A percentile compares a stretch with the other conserved stretches of the same genome.
Conservation (phyloP, 2,113 vertebrate species). For the Opisthocomus hoazin region DNA sequence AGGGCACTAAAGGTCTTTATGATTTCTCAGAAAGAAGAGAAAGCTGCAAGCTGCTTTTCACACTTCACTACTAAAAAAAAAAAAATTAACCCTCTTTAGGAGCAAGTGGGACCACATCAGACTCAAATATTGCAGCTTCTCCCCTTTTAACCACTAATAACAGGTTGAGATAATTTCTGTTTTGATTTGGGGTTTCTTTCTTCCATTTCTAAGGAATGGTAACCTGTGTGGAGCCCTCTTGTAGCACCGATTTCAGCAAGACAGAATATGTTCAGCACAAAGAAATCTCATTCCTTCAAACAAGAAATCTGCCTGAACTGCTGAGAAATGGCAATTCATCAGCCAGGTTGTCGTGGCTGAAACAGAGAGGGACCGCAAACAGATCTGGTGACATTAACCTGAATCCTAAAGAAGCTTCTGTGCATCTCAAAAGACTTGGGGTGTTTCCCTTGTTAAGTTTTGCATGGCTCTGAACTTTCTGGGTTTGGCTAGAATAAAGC, state of each 20-base stretch:
- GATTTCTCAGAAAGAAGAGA: neutral
- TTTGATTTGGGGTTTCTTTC: conserved; percentile 45
- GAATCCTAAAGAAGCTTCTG: neutral
- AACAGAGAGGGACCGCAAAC: neutral
- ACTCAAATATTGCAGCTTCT: conserved; percentile 20
- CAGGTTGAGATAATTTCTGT: conserved; percentile 20
- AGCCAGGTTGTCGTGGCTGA: neutral
- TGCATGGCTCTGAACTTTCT: neutral
- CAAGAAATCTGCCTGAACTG: neutral
- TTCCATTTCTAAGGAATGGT: neutral
- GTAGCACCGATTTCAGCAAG: neutral
- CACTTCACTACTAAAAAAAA: neutral
- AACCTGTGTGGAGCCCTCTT: neutral
- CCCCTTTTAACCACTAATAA: conserved; percentile 37
- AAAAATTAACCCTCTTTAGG: conserved; percentile 17
- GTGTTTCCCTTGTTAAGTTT: neutral
- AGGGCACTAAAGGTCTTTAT: conserved; percentile 63
- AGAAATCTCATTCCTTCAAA: neutral
- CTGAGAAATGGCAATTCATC: neutral
- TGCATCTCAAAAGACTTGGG: neutral
- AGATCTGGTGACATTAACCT: neutral
- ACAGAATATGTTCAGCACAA: neutral
- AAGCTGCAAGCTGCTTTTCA: neutral
- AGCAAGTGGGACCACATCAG: conserved; percentile 38
- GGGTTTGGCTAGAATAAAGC: neutral